Evolutionary conservation across 2,888 invertebrate species (phyloP).

Genomic region (Heliconius charithonia): DNA sequence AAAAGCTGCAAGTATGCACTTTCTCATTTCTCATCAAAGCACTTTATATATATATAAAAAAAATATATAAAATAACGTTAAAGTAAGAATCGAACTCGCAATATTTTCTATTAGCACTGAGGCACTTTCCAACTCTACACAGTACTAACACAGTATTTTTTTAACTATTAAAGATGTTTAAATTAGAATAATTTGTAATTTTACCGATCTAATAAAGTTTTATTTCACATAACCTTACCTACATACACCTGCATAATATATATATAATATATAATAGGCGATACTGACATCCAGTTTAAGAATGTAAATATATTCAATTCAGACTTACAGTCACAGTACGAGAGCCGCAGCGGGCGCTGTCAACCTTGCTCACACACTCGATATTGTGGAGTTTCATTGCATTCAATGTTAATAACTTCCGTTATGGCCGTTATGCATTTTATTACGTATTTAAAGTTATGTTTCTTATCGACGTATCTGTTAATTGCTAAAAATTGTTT

Average conservation of each 20-base stretch:
- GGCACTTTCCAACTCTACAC: not conserved
- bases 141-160: not conserved
- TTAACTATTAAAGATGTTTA: not conserved
- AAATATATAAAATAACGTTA: no score
- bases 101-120: no score
- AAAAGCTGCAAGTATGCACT: slow-evolving; percentile 5
- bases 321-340: slow-evolving; percentile 16
- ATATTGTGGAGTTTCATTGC: slow-evolving; percentile 17
- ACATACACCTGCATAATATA: not conserved
- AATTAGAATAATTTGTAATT: not conserved
- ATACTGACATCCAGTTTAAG: not conserved
- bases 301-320: slow-evolving; percentile 25
- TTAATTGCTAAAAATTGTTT: not conserved
- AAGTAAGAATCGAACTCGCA: no score
- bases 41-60: not conserved
- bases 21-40: not conserved
- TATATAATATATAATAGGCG: no score
- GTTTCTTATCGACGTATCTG: not conserved
- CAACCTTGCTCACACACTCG: slow-evolving; percentile 14
- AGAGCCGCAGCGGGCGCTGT: slow-evolving; percentile 9
- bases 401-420: slow-evolving; percentile 8
- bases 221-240: not conserved
- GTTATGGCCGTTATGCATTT: not conserved
- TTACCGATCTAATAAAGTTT: not conserved
- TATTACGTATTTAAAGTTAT: not conserved